phyloP scores from a whole-genome alignment of 2,888 invertebrate genomes.

The Pristionchus mayeri region DNA sequence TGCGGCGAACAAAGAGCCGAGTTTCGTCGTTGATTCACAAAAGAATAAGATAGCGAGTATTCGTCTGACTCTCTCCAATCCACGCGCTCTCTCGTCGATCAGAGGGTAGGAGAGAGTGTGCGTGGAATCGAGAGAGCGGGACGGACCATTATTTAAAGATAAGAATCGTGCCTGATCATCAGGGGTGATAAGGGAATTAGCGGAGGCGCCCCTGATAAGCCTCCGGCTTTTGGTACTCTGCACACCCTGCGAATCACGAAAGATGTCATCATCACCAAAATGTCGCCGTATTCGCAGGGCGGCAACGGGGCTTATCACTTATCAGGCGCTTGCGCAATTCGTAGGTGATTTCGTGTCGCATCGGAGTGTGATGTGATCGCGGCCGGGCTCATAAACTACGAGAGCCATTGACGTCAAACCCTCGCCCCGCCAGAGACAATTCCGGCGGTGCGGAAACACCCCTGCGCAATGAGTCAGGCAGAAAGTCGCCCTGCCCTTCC shows the following conservation, averaged over 20 bases:
- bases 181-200: not conserved
- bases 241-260: not conserved
- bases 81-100: too few relatives aligned
- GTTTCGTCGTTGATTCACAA: slow-evolving; percentile 19
- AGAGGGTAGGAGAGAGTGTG: too few relatives aligned
- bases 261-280: not conserved
- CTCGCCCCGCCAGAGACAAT: not conserved
- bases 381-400: not conserved
- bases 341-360: not conserved
- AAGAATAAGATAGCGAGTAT: not conserved
- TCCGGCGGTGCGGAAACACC: slow-evolving; percentile 4
- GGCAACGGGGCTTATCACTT: too few relatives aligned
- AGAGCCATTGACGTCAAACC: not conserved
- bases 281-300: too few relatives aligned
- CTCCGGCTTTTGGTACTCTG: not conserved
- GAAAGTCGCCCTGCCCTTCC: not conserved
- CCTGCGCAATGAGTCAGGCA: not conserved
- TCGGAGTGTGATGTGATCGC: not conserved
- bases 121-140: too few relatives aligned
- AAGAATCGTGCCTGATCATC: not conserved
- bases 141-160: too few relatives aligned
- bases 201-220: not conserved
- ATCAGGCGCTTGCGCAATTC: slow-evolving; percentile 20
- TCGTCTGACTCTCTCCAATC: too few relatives aligned
- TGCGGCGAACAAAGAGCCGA: not conserved